Conservation (phyloP, 2,888 invertebrate species). For the Ptycholaimellus sp. region DNA sequence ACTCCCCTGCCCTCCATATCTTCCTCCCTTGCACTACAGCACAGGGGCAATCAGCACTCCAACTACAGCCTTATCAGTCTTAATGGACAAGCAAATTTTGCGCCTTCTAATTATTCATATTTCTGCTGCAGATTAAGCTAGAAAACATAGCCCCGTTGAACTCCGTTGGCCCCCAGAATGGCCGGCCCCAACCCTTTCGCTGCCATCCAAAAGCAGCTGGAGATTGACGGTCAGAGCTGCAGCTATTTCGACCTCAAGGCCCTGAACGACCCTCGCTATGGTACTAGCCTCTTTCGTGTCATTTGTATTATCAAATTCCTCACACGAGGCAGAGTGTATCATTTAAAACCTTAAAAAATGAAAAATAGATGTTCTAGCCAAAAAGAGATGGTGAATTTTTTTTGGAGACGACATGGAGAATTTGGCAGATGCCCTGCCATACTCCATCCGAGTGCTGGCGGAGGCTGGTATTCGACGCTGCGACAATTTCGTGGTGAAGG, state of each 20-base stretch:
- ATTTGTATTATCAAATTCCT: too few relatives aligned
- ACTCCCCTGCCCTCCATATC: neutral
- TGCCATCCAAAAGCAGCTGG: constrained; percentile 11
- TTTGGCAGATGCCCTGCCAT: constrained; percentile 44
- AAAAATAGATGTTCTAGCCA: too few relatives aligned
- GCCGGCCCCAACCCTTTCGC: constrained; percentile 5
- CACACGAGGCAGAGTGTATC: too few relatives aligned
- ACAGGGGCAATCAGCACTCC: too few relatives aligned
- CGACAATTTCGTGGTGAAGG: constrained; percentile 68
- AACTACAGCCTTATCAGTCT: too few relatives aligned
- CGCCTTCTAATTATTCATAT: too few relatives aligned
- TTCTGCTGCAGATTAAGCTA: too few relatives aligned
- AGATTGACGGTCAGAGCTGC: constrained; percentile 35
- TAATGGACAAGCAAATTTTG: too few relatives aligned
- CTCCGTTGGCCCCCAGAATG: too few relatives aligned
- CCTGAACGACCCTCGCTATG: constrained; percentile 49
- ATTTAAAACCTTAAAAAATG: neutral
- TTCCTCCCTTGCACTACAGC: too few relatives aligned
- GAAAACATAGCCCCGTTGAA: too few relatives aligned
- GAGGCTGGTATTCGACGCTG: constrained; percentile 89
- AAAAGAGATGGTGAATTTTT: too few relatives aligned
- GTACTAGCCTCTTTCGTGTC: constrained; percentile 36
- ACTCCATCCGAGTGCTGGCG: constrained; percentile 63
- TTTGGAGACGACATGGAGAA: neutral
- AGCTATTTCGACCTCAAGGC: constrained; percentile 53